These are phyloP conservation scores for Cebus imitator DNA, from an alignment of 2,113 vertebrate species.

Conservation along the genomic window DNA sequence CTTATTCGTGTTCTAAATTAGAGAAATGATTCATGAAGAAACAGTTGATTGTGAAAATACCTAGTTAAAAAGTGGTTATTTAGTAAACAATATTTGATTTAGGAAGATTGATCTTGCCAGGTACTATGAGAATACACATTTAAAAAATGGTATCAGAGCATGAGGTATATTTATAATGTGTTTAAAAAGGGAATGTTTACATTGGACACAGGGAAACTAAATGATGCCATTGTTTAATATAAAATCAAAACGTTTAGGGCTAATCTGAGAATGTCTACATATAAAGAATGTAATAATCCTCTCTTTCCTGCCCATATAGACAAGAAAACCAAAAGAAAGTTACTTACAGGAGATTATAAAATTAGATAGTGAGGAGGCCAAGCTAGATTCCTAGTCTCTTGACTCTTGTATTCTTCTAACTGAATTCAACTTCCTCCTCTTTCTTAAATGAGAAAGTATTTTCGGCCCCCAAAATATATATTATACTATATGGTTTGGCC, in stretches of 20 bases:
- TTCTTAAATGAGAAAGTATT: not conserved
- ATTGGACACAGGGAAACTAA: not conserved
- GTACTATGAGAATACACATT: not conserved
- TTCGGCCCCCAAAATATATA: not conserved
- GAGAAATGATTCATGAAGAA: not conserved
- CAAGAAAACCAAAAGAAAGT: not conserved
- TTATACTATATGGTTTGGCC: not conserved
- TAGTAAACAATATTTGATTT: not conserved
- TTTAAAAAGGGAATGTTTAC: not conserved
- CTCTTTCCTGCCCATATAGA: not conserved
- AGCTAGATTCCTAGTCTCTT: not conserved
- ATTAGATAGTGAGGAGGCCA: not conserved
- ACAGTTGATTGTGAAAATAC: not conserved
- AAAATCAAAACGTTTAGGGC: not conserved
- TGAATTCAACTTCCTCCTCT: not conserved
- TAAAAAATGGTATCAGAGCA: not conserved
- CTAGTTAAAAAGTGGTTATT: not conserved
- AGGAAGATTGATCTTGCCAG: not conserved
- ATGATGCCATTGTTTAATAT: not conserved
- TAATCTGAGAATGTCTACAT: not conserved
- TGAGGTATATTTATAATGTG: not conserved
- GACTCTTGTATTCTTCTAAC: not conserved
- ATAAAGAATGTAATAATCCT: not conserved
- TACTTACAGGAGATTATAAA: not conserved
- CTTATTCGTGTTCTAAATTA: not conserved